These are phyloP conservation scores for Spodoptera frugiperda DNA, from an alignment of 1,140 invertebrate species.

Conservation along the genomic window DNA sequence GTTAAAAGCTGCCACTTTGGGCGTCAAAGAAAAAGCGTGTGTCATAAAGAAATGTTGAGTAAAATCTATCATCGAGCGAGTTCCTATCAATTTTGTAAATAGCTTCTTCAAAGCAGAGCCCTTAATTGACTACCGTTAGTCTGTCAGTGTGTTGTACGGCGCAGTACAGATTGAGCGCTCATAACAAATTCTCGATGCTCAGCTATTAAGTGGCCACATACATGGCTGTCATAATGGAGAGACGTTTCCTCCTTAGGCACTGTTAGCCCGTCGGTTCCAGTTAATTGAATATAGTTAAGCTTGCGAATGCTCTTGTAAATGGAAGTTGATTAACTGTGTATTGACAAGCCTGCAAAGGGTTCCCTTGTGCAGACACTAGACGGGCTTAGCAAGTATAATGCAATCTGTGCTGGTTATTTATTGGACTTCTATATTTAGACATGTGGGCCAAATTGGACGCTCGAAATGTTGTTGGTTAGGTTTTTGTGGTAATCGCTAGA, in stretches of 20 bases:
- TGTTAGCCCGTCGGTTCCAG: conserved; percentile 27
- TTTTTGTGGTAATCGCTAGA: not conserved
- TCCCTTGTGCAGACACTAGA: not conserved
- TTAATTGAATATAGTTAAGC: conserved; percentile 44
- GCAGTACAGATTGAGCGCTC: conserved; percentile 14
- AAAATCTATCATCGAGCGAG: not conserved
- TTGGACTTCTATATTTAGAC: conserved; percentile 3
- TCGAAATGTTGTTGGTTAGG: not conserved
- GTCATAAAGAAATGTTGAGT: not conserved
- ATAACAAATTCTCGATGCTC: conserved; percentile 21
- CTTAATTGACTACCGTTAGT: conserved; percentile 29
- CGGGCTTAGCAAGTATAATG: conserved; percentile 19
- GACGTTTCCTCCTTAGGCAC: conserved; percentile 41
- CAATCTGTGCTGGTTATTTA: conserved; percentile 12
- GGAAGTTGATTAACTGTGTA: conserved; percentile 12
- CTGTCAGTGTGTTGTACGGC: not conserved
- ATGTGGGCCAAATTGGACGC: not conserved
- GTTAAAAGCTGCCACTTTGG: too few species aligned
- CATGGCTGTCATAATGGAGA: conserved; percentile 31
- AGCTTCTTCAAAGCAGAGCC: conserved; percentile 13
- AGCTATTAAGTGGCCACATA: conserved; percentile 19
- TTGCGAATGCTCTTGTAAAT: conserved; percentile 1
- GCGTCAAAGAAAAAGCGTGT: too few species aligned
- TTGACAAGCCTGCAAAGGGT: conserved; percentile 3
- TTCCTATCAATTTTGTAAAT: not conserved